These are phyloP conservation scores for Cavia porcellus DNA, from an alignment of 2,113 vertebrate genomes.

Conservation along the genomic window DNA sequence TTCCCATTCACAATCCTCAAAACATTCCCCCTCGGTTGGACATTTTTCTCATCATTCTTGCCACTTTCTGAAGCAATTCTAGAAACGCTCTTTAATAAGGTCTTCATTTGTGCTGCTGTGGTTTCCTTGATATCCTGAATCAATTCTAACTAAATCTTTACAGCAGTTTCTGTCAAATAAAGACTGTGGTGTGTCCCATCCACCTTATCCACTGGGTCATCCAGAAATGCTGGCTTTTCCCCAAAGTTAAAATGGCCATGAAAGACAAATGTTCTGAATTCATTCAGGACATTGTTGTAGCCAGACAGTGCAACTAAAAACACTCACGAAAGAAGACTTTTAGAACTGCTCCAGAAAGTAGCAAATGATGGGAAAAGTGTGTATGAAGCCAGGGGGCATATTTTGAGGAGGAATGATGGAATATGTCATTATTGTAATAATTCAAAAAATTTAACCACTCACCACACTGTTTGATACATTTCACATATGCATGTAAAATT, in stretches of 20 bases:
- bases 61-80: neutral
- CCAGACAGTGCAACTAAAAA: neutral
- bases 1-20: neutral
- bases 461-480: neutral
- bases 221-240: neutral
- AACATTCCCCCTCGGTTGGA: neutral
- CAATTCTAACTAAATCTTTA: neutral
- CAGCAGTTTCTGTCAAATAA: neutral
- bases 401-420: neutral
- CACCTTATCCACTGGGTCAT: neutral
- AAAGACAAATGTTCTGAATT: neutral
- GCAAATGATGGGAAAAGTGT: neutral
- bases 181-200: neutral
- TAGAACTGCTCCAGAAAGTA: neutral
- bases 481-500: neutral
- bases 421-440: neutral
- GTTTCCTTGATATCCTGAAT: neutral
- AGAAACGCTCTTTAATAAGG: neutral
- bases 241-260: neutral
- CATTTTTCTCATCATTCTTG: neutral
- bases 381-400: neutral
- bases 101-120: neutral
- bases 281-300: neutral
- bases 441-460: neutral
- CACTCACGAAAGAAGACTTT: neutral